Evolutionary conservation across 2,113 vertebrate species (phyloP), one percentile per base, ranked within the genome.

Genomic region (Turnix velox): DNA sequence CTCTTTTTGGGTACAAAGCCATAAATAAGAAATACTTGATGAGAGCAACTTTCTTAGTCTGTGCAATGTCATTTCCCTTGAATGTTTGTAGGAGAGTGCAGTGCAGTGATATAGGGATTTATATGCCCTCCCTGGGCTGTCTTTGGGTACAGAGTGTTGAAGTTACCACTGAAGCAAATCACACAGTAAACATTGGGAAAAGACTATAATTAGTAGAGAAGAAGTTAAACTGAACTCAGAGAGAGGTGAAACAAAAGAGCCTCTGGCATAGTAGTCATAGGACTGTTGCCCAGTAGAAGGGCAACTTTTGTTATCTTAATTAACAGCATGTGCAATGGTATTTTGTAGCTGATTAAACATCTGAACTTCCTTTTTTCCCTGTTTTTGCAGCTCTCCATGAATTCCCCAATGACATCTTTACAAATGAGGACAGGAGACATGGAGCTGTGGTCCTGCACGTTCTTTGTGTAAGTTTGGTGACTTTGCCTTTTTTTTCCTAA

Each of bases 321-420:
- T 81, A 73, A 7, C 31, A 42, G 48, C 30, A 20, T 1, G 0
- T 30, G 54, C 3, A 11, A 58, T 35, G 80, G 6, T 40, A 75
- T 54, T 86, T 37, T 66, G 58, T 40, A 25, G 51, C 84, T 9
- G 14, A 86, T 87, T 82, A 49, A 91, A 59, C 91, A 83, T 92
- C 84, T 98, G 91, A 96, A 57, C 72, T 94, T 86, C 54, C 33
- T 93, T 90, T 95, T 52, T 84, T 37, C 46, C 30, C 24, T 5
- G 72, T 82, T 97, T 84, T 95, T 97, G 35, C 97, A 99, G 99
- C 98, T 39, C 98, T 99, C 93, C 98, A 99, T 24, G 99, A 99
- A 95, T 99, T 99, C 93, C 99, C 99, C 84, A 97, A 89, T 30
- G 99, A 99, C 96, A 98, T 99, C 94, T 99, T 99, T 97, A 99